Evolutionary conservation across 1,140 invertebrate genomes (phyloP).

Genomic region (Tetraneura akinire): DNA sequence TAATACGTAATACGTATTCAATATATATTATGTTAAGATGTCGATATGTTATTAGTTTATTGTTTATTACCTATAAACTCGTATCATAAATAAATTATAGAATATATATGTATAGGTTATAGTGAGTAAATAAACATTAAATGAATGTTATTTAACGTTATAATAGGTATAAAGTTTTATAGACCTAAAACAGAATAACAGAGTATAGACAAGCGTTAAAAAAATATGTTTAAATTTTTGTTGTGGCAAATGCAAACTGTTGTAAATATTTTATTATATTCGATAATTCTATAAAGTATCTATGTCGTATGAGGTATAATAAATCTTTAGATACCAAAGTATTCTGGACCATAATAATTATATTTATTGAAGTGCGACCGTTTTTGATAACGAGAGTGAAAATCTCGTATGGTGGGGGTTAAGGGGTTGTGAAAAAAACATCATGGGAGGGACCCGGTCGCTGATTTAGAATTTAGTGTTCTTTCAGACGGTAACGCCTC

Average conservation of each 20-base stretch:
- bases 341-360: slow-evolving; percentile 12
- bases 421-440: slow-evolving; percentile 50
- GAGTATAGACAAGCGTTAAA: too few relatives aligned
- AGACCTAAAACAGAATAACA: too few relatives aligned
- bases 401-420: slow-evolving; percentile 17
- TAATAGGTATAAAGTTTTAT: not conserved
- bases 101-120: too few relatives aligned
- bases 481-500: slow-evolving; percentile 51
- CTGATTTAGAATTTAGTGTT: slow-evolving; percentile 47
- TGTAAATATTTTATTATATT: slow-evolving; percentile 10
- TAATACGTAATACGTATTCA: too few relatives aligned
- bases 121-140: too few relatives aligned
- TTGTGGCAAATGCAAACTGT: too few relatives aligned
- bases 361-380: slow-evolving; percentile 7
- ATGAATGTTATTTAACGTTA: not conserved
- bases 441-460: slow-evolving; percentile 47
- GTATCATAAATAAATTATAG: too few relatives aligned
- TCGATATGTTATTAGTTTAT: too few relatives aligned
- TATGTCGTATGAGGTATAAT: not conserved
- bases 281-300: not conserved
- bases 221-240: too few relatives aligned
- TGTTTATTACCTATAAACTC: too few relatives aligned
- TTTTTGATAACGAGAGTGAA: slow-evolving; percentile 33
- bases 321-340: not conserved
- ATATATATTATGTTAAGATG: too few relatives aligned